Base-by-base conservation (phyloP, 2,797 vertebrate genomes). In the Scolopax rusticola region DNA sequence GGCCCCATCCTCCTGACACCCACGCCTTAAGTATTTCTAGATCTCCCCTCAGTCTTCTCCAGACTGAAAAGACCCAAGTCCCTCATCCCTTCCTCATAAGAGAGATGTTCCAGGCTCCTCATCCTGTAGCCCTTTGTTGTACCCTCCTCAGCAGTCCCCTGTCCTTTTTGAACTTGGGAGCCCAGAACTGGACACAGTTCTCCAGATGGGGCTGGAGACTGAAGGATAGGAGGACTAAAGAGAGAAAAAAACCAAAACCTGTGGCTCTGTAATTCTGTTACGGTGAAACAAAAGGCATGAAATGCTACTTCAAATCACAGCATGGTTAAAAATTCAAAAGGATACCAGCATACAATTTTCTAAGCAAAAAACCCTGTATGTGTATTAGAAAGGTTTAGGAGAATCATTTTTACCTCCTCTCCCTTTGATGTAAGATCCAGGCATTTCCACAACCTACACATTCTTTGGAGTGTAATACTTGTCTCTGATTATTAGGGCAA, bases 271-370 rank as follows among this genome's bases (percentile, higher is more conserved):
- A 50, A 30, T 51, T 80, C 20, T 56, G 9, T 47, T 63, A 38
- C 24, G 28, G 38, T 40, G 60, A 83, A 76, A 83, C 8, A 63
- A 74, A 80, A 54, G 20, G 10, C 19, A 30, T 47, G 21, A 54
- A 85, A 88, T 43, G 3, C 51, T 95, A 75, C 36, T 90, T 92
- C 33, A 81, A 92, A 41, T 92, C 57, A n/a, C 63, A 84, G 25
- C 53, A 32, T 9, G 41, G 64, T 54, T 83, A 84, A 80, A 95
- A 93, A 77, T 80, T 60, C n/a, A 67, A 75, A 84, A 78, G 67
- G 32, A 82, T 67, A 56, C 4, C 53, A 91, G 78, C 36, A 15
- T 57, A 20, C 24, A 71, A 43, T 91, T 94, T 89, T 92, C 79
- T 68, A 93, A 87, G 64, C 87, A 54, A 59, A 13, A 2, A 0